A percentile compares a stretch with the other conserved stretches of the same genome.
These are phyloP conservation scores for Brachylomia viminalis DNA, from an alignment of 2,888 invertebrate species.

Conservation along the genomic window DNA sequence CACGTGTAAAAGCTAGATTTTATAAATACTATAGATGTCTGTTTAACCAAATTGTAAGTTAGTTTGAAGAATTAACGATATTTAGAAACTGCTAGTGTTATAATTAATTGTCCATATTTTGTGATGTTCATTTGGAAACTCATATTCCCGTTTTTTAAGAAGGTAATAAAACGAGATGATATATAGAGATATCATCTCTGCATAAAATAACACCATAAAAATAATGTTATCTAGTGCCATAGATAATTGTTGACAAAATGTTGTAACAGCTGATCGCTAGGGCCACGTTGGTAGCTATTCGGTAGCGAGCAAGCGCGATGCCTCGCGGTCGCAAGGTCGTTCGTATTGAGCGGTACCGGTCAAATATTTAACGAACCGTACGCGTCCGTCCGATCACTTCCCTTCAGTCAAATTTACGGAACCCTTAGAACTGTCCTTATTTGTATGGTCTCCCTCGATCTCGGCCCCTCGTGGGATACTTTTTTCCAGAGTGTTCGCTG, in stretches of 20 bases:
- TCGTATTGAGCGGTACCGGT: conserved; percentile 82
- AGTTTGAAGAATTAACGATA: conserved; percentile 4
- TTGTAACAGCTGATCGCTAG: conserved; percentile 78
- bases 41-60: conserved; percentile 15
- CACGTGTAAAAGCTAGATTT: conserved; percentile 35
- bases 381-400: conserved; percentile 66
- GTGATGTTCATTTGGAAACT: conserved; percentile 19
- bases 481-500: conserved; percentile 5
- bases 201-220: neutral
- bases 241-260: conserved; percentile 68
- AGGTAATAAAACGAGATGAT: neutral
- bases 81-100: conserved; percentile 15
- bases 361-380: conserved; percentile 80
- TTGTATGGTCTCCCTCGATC: conserved; percentile 36
- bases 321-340: conserved; percentile 79
- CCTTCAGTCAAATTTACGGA: conserved; percentile 61
- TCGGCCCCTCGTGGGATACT: neutral
- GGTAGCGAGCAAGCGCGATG: conserved; percentile 77
- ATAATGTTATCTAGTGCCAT: conserved; percentile 4
- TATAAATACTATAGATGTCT: conserved; percentile 26
- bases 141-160: conserved; percentile 1
- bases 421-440: conserved; percentile 46
- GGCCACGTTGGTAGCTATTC: conserved; percentile 75
- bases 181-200: neutral
- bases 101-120: conserved; percentile 13